Conservation (phyloP, 2,888 invertebrate genomes). For the Leucoptera coffeella region DNA sequence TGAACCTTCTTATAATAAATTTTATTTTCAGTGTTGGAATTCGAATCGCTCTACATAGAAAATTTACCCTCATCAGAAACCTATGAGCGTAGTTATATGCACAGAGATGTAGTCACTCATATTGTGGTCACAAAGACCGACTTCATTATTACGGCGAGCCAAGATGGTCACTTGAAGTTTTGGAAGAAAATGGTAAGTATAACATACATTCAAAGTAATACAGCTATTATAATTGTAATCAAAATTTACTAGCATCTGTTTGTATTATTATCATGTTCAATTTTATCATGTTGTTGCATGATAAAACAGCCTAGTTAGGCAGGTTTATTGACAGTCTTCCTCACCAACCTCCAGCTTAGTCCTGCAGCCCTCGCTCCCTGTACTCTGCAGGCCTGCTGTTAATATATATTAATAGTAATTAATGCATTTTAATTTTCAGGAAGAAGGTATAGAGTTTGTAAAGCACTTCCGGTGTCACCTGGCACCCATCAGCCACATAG, state of each 20-base stretch:
- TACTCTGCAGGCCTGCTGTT: too few species aligned
- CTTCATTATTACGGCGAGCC: slow-evolving; percentile 92
- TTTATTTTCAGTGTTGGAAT: slow-evolving; percentile 65
- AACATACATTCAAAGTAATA: too few species aligned
- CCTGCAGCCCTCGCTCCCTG: too few species aligned
- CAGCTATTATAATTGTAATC: too few species aligned
- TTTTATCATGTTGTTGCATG: too few species aligned
- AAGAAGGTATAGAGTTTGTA: slow-evolving; percentile 95
- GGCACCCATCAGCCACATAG: slow-evolving; percentile 75
- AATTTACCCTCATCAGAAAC: slow-evolving; percentile 90
- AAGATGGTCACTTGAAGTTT: slow-evolving; percentile 97
- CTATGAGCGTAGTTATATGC: slow-evolving; percentile 99
- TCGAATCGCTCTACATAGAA: slow-evolving; percentile 84
- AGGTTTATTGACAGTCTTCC: too few species aligned
- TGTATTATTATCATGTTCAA: too few species aligned
- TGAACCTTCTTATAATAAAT: slow-evolving; percentile 1
- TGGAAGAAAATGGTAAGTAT: slow-evolving; percentile 86
- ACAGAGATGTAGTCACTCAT: slow-evolving; percentile 90
- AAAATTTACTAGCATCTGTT: too few species aligned
- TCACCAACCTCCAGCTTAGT: too few species aligned
- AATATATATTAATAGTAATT: not conserved
- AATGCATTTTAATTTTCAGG: slow-evolving; percentile 38
- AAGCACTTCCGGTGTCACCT: slow-evolving; percentile 97
- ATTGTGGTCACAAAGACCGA: slow-evolving; percentile 87
- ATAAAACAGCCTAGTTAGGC: too few species aligned